Evolutionary conservation across 2,113 vertebrate species (phyloP).

Genomic region (Ginglymostoma cirratum): DNA sequence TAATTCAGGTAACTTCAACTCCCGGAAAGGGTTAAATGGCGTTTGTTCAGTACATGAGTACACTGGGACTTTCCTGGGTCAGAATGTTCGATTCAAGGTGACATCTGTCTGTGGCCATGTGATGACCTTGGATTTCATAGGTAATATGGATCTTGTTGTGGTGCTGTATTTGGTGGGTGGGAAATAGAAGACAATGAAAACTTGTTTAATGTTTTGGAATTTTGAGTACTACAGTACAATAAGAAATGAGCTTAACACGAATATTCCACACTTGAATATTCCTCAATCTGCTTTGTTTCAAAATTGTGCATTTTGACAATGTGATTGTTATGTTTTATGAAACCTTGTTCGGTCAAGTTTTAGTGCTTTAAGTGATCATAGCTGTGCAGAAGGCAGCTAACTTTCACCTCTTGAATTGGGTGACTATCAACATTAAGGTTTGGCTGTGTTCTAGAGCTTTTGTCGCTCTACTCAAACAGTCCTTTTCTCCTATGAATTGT

Average conservation of each 20-base stretch:
- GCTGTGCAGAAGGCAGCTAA: not conserved
- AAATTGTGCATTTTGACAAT: not conserved
- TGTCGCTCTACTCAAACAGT: not conserved
- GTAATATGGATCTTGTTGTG: constrained; percentile 51
- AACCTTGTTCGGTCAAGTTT: too few species aligned
- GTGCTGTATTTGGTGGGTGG: not conserved
- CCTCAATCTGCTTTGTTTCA: not conserved
- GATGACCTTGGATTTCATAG: constrained; percentile 95
- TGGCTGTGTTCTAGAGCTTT: not conserved
- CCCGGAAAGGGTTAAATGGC: constrained; percentile 84
- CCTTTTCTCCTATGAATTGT: not conserved
- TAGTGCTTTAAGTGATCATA: not conserved
- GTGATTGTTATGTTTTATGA: not conserved
- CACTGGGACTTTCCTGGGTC: constrained; percentile 71
- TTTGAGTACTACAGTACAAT: too few species aligned
- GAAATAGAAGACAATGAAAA: too few species aligned
- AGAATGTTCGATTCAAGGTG: constrained; percentile 83
- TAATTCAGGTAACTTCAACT: constrained; percentile 69
- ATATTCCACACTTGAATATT: not conserved
- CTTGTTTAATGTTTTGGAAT: not conserved
- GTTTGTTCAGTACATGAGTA: constrained; percentile 89
- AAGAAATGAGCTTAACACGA: not conserved
- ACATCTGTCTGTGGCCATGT: constrained; percentile 95
- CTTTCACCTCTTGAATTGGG: not conserved
- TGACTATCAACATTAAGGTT: not conserved